Conservation (phyloP, 1,140 invertebrate species). For the Neodiprion lecontei region DNA sequence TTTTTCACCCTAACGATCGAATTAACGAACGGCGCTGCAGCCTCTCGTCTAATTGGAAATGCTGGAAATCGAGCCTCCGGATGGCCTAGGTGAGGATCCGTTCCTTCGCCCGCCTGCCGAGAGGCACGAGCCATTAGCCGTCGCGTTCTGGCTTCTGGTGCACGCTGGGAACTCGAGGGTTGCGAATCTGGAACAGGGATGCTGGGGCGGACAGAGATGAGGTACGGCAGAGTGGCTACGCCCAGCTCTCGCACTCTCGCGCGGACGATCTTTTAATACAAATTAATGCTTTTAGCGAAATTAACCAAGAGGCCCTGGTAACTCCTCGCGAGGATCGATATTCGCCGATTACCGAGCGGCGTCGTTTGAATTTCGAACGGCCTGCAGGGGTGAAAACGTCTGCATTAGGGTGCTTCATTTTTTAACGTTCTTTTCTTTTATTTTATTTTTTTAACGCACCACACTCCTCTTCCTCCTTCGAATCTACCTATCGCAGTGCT, state of each 20-base stretch:
- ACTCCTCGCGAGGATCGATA: neutral
- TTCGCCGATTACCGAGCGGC: neutral
- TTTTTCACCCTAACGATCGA: no score
- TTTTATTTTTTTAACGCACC: no score
- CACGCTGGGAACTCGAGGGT: conserved; percentile 8
- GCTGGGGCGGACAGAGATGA: conserved; percentile 28
- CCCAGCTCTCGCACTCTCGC: conserved; percentile 32
- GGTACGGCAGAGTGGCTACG: neutral
- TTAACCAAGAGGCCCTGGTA: conserved; percentile 43
- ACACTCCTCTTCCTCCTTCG: no score
- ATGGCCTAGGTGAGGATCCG: no score
- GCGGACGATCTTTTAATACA: conserved; percentile 54
- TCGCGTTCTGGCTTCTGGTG: conserved; percentile 30
- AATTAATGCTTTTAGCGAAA: conserved; percentile 58
- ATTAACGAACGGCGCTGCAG: no score
- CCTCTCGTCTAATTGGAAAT: no score
- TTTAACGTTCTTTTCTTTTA: no score
- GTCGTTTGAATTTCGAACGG: no score
- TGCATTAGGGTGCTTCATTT: no score
- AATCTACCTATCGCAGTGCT: no score
- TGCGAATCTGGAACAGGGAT: conserved; percentile 27
- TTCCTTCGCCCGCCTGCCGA: conserved; percentile 10
- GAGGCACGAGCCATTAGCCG: conserved; percentile 45
- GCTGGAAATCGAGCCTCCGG: no score
- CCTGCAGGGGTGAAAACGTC: no score